Percentiles rank a stretch among this genome's conserved stretches.
phyloP scores from a whole-genome alignment of 2,797 vertebrate genomes.

The Poeciliopsis infans region DNA sequence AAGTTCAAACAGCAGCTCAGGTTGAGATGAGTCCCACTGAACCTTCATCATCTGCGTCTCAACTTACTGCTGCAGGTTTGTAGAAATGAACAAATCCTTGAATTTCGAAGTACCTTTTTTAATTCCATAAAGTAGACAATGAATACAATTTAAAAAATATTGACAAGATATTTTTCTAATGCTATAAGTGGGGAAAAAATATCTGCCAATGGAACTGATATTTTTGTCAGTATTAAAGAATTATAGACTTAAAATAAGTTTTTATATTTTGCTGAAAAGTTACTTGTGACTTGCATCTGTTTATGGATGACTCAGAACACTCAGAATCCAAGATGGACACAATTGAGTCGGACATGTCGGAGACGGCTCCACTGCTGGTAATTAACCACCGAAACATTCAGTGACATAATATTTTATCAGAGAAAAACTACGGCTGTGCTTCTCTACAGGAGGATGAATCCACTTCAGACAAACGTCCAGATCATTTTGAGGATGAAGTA shows the following conservation, averaged over 20 bases:
- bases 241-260: too few species aligned
- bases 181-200: too few species aligned
- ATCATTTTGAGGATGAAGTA: slow-evolving; percentile 35
- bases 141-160: too few species aligned
- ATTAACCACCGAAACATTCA: slow-evolving; percentile 3
- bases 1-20: background rate
- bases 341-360: background rate
- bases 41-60: background rate
- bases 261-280: too few species aligned
- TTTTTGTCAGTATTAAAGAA: too few species aligned
- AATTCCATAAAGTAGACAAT: background rate
- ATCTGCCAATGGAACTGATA: too few species aligned
- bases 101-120: background rate
- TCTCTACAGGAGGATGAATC: slow-evolving; percentile 36
- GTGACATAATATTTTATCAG: too few species aligned
- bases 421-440: background rate
- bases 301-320: slow-evolving; percentile 34
- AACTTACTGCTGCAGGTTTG: slow-evolving; percentile 45
- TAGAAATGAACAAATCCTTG: background rate
- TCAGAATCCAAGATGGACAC: slow-evolving; percentile 18
- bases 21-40: background rate
- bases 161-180: too few species aligned
- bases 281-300: background rate
- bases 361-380: slow-evolving; percentile 53
- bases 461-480: slow-evolving; percentile 2